Conservation (phyloP, 2,797 vertebrate species). For the Clarias pachynema region DNA sequence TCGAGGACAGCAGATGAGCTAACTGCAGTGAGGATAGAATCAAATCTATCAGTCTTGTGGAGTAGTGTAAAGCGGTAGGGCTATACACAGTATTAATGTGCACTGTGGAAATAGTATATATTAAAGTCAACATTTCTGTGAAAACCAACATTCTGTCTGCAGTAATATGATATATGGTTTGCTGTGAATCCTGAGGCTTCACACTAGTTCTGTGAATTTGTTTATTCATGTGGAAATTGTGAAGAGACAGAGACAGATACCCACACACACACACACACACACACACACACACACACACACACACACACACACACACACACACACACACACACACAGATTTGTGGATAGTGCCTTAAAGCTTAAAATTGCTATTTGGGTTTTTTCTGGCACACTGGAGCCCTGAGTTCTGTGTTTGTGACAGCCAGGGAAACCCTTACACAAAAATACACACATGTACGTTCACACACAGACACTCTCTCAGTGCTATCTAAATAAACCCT, state of each 20-base stretch:
- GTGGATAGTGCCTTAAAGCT: background rate
- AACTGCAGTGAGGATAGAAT: constrained; percentile 12
- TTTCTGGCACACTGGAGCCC: constrained; percentile 41
- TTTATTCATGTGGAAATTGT: background rate
- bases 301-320: background rate
- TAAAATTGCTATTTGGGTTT: constrained; percentile 20
- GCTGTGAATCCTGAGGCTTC: background rate
- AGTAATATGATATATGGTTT: background rate
- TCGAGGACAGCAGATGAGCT: constrained; percentile 39
- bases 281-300: background rate
- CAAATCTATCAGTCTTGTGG: constrained; percentile 15
- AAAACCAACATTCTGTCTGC: background rate
- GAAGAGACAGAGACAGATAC: background rate
- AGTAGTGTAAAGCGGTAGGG: background rate
- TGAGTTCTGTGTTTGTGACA: constrained; percentile 36
- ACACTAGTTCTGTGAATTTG: background rate
- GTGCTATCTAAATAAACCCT: constrained; percentile 33
- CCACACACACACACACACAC: background rate
- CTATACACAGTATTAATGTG: background rate
- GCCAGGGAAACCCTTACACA: constrained; percentile 17
- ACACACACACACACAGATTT: background rate
- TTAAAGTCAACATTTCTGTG: too few relatives aligned
- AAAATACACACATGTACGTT: background rate
- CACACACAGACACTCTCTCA: background rate
- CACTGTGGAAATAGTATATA: background rate